Conservation (phyloP, 2,797 vertebrate species). For the Silurus lanzhouensis region DNA sequence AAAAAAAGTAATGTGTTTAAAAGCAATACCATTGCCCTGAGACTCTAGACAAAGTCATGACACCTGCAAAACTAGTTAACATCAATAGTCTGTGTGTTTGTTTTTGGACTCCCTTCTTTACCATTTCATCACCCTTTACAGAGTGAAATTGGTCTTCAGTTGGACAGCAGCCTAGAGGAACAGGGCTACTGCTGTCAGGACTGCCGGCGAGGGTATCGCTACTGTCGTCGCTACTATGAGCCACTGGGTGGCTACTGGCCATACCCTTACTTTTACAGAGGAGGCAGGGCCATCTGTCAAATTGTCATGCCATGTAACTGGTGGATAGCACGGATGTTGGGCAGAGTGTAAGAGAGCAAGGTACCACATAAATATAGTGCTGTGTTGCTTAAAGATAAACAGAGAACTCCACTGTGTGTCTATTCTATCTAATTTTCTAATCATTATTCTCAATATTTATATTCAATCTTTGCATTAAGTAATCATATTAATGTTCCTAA, state of each 20-base stretch:
- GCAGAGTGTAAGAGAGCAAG: constrained; percentile 76
- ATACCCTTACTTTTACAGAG: constrained; percentile 94
- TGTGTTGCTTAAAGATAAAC: constrained; percentile 21
- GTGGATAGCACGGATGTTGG: constrained; percentile 96
- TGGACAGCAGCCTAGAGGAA: constrained; percentile 88
- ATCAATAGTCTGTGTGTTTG: not conserved
- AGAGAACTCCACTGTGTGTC: constrained; percentile 11
- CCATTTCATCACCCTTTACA: constrained; percentile 66
- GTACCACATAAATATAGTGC: constrained; percentile 18
- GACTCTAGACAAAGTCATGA: not conserved
- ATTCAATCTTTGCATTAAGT: not conserved
- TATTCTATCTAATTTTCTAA: not conserved
- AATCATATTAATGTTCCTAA: not conserved
- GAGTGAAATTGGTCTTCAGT: constrained; percentile 87
- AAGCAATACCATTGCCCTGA: too few relatives aligned
- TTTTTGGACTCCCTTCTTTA: not conserved
- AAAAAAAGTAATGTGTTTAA: too few relatives aligned
- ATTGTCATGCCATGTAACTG: constrained; percentile 98
- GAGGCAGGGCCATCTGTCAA: constrained; percentile 84
- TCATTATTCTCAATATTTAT: not conserved
- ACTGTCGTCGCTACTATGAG: constrained; percentile 87
- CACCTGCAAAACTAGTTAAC: not conserved
- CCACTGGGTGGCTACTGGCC: constrained; percentile 90
- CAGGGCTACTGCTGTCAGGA: constrained; percentile 88
- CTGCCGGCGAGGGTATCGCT: constrained; percentile 89